phyloP scores from a whole-genome alignment of 2,888 invertebrate species.

The Stomorhina lunata region DNA sequence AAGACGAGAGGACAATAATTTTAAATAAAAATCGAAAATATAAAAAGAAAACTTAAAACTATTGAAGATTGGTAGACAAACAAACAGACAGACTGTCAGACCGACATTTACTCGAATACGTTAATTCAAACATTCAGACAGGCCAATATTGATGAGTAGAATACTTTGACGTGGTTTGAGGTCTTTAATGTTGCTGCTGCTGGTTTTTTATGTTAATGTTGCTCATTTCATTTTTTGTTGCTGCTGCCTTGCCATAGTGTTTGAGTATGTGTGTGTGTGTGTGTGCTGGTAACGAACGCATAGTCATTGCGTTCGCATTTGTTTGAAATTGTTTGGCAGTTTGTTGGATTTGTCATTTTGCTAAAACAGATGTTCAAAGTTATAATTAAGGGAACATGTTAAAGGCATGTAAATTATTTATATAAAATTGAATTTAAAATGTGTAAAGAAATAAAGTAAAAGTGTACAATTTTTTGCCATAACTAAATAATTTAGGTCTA shows the following conservation, averaged over 20 bases:
- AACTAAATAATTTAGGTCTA: not conserved
- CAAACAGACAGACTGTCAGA: not conserved
- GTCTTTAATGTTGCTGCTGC: not conserved
- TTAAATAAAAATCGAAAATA: not conserved
- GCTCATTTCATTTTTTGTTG: not conserved
- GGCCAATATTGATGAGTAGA: constrained; percentile 20
- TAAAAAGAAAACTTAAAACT: not conserved
- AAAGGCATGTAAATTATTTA: not conserved
- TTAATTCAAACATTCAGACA: constrained; percentile 23
- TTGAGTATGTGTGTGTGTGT: too few relatives aligned
- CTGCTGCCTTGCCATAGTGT: not conserved
- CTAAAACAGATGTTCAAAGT: constrained; percentile 51
- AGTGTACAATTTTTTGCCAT: not conserved
- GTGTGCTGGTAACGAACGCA: not conserved
- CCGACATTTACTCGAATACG: too few relatives aligned
- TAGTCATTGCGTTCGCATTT: constrained; percentile 20
- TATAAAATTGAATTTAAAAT: constrained; percentile 15
- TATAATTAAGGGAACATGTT: not conserved
- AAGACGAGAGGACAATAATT: constrained; percentile 32
- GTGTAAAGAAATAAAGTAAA: not conserved
- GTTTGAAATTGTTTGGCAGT: constrained; percentile 18
- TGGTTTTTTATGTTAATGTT: constrained; percentile 9
- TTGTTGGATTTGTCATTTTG: constrained; percentile 26
- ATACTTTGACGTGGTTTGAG: constrained; percentile 10
- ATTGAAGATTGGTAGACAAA: constrained; percentile 29